Evolutionary conservation across 2,113 vertebrate genomes (phyloP), one percentile per base, ranked within the genome.

Genomic region (Ascaphus truei): DNA sequence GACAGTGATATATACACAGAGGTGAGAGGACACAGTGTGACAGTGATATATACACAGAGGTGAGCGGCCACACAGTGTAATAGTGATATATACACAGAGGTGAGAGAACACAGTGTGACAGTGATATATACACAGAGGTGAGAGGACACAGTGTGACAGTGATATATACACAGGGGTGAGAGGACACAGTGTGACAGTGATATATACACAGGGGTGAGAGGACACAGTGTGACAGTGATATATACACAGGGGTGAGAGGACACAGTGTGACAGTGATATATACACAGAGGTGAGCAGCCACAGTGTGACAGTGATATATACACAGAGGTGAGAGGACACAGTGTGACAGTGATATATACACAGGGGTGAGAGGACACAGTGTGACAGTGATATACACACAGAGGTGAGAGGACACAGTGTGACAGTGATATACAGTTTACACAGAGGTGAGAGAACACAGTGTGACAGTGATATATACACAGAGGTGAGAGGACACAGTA

Each of bases 371-470:
- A 39, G n/a, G n/a, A 13, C 37, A 39, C 3, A 39, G 12, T 13
- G 9, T 13, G 3, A 39, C 9, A 5, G 9, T 29, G 18, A 7
- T n/a, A 68, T 58, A 68, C 85, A 84, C 80, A 88, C 90, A 0
- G 5, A 53, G 51, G 85, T 88, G 20, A 91, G 87, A 48, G 31
- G 11, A 39, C 3, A 39, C 9, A 39, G 12, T 13, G 9, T 13
- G 3, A 39, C 9, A 5, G 9, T 29, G 18, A 7, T n/a, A 68
- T 58, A 68, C 85, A n/a, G n/a, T n/a, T n/a, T n/a, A 84, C 80
- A 88, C 90, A 0, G 5, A 53, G 51, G 85, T 88, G 20, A 91
- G 87, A 48, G n/a, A n/a, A n/a, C n/a, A n/a, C n/a, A n/a, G n/a
- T n/a, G n/a, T n/a, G n/a, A n/a, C n/a, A n/a, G n/a, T n/a, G n/a